phyloP scores from a whole-genome alignment of 2,888 invertebrate species.

The Leucoma salicis region DNA sequence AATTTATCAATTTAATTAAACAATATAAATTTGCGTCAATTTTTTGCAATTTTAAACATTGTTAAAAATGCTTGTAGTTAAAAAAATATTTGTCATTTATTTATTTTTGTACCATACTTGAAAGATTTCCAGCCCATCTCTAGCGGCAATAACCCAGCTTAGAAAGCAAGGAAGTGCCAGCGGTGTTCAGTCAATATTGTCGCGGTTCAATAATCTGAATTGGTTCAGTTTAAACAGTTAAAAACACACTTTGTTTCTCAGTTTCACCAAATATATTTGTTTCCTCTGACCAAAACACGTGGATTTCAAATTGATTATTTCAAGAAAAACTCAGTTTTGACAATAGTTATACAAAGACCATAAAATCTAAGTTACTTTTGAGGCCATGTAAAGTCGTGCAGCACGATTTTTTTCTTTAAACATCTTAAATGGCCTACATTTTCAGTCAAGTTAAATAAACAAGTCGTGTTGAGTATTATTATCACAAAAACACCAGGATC shows the following conservation, averaged over 20 bases:
- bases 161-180: conserved; percentile 57
- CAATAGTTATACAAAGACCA: not conserved
- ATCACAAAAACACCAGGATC: conserved; percentile 31
- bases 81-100: not conserved
- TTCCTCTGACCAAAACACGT: conserved; percentile 29
- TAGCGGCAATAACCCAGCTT: conserved; percentile 50
- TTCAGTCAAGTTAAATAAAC: conserved; percentile 3
- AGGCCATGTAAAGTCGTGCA: not conserved
- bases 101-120: conserved; percentile 35
- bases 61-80: no score
- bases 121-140: conserved; percentile 37
- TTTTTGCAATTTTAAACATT: no score
- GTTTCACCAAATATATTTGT: conserved; percentile 38
- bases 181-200: conserved; percentile 37
- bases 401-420: not conserved
- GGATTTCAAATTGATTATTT: not conserved
- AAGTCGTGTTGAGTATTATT: conserved; percentile 14
- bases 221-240: conserved; percentile 36
- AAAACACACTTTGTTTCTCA: conserved; percentile 37
- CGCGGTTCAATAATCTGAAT: conserved; percentile 57
- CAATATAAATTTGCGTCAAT: no score
- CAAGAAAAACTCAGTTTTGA: not conserved
- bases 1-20: no score
- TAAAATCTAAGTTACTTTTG: not conserved
- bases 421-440: not conserved